Evolutionary conservation across 1,140 invertebrate species (phyloP).

Genomic region (Armadillidium nasatum): DNA sequence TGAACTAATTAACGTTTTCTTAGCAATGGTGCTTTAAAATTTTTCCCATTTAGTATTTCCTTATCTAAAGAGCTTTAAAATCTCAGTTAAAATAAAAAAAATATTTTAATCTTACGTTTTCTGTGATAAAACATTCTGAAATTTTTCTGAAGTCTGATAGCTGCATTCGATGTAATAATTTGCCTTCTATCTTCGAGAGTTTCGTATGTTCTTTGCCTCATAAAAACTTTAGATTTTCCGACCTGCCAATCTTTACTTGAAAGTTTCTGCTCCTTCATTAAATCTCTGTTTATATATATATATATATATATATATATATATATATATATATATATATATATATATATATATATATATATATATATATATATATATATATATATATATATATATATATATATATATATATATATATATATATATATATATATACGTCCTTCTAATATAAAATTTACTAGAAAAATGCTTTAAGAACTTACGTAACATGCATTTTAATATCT

Average conservation of each 20-base stretch:
- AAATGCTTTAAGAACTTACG: slow-evolving; percentile 24
- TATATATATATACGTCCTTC: too few species aligned
- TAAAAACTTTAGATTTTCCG: slow-evolving; percentile 83
- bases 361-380: not conserved
- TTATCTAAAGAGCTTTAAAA: too few species aligned
- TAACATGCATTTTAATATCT: slow-evolving; percentile 37
- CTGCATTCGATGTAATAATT: slow-evolving; percentile 63
- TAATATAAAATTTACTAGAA: too few species aligned
- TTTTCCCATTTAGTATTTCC: too few species aligned
- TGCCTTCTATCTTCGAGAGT: slow-evolving; percentile 76
- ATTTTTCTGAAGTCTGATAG: slow-evolving; percentile 72
- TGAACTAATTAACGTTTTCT: too few species aligned
- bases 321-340: slow-evolving; percentile 11
- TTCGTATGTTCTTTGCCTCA: slow-evolving; percentile 76
- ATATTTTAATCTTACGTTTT: slow-evolving; percentile 62
- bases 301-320: slow-evolving; percentile 35
- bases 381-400: too few species aligned
- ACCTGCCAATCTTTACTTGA: slow-evolving; percentile 79
- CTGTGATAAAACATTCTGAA: slow-evolving; percentile 62
- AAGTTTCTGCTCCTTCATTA: slow-evolving; percentile 55
- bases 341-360: slow-evolving; percentile 3
- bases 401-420: too few species aligned
- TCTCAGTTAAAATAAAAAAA: too few species aligned
- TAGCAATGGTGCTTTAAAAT: too few species aligned
- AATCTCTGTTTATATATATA: not conserved